These are phyloP conservation scores for Anagyrus pseudococci DNA, from an alignment of 2,888 invertebrate genomes.

Conservation along the genomic window DNA sequence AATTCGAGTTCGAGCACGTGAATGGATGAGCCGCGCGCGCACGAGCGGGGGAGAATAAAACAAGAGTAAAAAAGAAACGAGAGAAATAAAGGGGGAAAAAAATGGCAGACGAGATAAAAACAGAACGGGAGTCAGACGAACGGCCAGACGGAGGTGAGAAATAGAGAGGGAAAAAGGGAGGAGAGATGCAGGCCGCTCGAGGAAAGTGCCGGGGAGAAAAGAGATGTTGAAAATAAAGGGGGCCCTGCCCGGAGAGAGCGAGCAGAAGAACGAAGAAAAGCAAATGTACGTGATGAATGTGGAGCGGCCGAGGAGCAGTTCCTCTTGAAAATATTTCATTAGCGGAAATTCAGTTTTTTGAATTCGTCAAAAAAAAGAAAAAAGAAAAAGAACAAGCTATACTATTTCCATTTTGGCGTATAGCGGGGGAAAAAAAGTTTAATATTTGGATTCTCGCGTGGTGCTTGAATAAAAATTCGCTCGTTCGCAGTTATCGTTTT, in stretches of 20 bases:
- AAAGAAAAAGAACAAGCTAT: no score
- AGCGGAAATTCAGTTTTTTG: no score
- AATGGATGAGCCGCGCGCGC: not conserved
- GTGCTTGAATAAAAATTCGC: no score
- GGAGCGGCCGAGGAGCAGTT: not conserved
- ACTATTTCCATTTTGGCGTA: no score
- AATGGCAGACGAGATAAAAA: slow-evolving; percentile 14
- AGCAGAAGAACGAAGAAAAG: not conserved
- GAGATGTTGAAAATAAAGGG: slow-evolving; percentile 7
- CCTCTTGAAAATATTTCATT: no score
- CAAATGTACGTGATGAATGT: slow-evolving; percentile 4
- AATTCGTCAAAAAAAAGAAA: no score
- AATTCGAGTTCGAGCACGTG: not conserved
- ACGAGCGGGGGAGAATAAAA: not conserved
- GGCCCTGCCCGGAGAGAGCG: not conserved
- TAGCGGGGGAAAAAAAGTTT: no score
- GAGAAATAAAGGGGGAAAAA: not conserved
- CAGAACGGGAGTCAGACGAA: slow-evolving; percentile 18
- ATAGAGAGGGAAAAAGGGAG: not conserved
- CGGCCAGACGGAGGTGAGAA: slow-evolving; percentile 13
- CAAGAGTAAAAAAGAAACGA: not conserved
- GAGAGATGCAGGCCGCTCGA: no score
- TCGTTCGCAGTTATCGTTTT: no score
- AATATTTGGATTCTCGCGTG: no score
- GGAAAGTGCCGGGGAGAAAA: not conserved